phyloP scores from a whole-genome alignment of 2,797 vertebrate species.

The Poeciliopsis paucimaculata region DNA sequence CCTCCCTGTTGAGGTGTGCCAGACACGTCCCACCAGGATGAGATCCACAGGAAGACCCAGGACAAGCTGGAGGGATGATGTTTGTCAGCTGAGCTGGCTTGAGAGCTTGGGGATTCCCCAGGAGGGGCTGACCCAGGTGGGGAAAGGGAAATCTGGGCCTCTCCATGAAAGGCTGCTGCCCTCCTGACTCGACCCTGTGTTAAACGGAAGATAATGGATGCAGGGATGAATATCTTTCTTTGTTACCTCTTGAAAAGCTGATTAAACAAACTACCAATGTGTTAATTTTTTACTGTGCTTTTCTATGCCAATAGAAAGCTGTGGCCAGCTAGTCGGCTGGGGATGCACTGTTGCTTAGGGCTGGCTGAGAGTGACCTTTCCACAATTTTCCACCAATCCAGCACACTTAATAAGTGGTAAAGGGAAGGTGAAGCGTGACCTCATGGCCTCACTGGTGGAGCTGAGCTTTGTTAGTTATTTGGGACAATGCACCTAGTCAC shows the following conservation, averaged over 20 bases:
- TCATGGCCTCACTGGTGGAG: neutral
- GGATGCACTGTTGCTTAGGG: neutral
- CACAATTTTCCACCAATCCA: conserved; percentile 1
- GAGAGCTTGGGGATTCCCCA: too few species aligned
- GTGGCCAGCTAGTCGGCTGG: neutral
- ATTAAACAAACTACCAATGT: neutral
- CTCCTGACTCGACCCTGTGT: too few species aligned
- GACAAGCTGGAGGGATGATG: too few species aligned
- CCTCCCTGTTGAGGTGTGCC: too few species aligned
- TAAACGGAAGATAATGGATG: too few species aligned
- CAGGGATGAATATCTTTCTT: neutral
- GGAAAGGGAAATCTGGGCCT: too few species aligned
- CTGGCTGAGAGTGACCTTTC: neutral
- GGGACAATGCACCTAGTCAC: neutral
- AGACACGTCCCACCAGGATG: too few species aligned
- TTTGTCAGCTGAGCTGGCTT: too few species aligned
- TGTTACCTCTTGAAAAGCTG: neutral
- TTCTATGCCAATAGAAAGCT: neutral
- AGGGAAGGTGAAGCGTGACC: neutral
- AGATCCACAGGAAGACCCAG: too few species aligned
- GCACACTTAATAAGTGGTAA: neutral
- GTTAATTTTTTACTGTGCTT: neutral
- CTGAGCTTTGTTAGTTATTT: neutral
- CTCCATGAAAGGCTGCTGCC: too few species aligned
- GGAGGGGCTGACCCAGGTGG: too few species aligned